Evolutionary conservation across 1,140 invertebrate genomes (phyloP).

Genomic region (Trachelipus rathkii): DNA sequence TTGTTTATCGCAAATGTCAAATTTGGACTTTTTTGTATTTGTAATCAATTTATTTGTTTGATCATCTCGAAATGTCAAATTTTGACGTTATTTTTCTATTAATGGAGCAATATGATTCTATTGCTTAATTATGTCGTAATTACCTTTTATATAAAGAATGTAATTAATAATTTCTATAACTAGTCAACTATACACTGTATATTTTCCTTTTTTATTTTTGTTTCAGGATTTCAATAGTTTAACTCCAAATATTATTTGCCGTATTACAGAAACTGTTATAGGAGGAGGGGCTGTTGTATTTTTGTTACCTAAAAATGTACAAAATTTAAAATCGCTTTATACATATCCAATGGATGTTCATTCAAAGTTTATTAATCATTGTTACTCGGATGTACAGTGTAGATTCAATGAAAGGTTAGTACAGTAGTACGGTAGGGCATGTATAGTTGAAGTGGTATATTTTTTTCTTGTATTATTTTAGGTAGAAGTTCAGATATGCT

Average conservation of each 20-base stretch:
- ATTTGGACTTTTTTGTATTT: no score
- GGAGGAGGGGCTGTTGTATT: conserved; percentile 92
- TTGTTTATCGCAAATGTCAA: no score
- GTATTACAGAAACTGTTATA: conserved; percentile 97
- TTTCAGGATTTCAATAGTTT: conserved; percentile 93
- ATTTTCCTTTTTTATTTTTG: no score
- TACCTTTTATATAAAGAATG: no score
- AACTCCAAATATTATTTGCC: conserved; percentile 92
- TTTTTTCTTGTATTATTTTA: neutral
- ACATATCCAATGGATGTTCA: conserved; percentile 99
- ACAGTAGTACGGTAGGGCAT: neutral
- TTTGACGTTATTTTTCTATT: no score
- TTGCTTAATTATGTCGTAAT: no score
- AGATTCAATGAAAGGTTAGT: conserved; percentile 86
- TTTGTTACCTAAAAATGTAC: conserved; percentile 67
- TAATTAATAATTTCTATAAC: no score
- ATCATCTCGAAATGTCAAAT: no score
- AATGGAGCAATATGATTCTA: no score
- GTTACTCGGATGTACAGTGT: conserved; percentile 84
- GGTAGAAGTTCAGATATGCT: neutral
- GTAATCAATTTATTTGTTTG: no score
- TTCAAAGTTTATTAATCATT: conserved; percentile 86
- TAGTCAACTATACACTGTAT: no score
- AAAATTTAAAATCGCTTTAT: conserved; percentile 88
- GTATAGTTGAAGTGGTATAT: neutral